Percentiles rank a stretch among this genome's conserved stretches.
Conservation (phyloP, 2,797 vertebrate genomes). For the Hemitrygon akajei region DNA sequence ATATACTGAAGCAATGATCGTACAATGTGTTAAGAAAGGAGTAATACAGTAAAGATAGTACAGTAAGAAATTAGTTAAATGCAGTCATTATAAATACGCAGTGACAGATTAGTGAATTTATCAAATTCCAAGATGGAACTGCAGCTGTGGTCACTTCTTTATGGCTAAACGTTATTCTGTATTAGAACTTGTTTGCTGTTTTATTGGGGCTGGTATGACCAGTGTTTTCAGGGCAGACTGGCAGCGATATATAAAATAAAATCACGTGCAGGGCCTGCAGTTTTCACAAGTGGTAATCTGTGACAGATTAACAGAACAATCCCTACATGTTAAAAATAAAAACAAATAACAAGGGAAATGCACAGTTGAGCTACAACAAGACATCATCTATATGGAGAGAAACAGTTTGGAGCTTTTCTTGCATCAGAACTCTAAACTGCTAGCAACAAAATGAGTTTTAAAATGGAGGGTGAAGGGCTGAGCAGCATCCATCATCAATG, state of each 20-base stretch:
- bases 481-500: too few species aligned
- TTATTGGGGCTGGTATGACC: neutral
- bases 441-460: too few species aligned
- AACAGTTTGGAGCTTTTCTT: too few species aligned
- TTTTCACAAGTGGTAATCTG: neutral
- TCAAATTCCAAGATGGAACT: neutral
- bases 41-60: too few species aligned
- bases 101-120: neutral
- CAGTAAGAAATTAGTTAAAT: too few species aligned
- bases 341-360: too few species aligned
- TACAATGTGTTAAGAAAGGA: neutral
- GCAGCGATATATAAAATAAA: neutral
- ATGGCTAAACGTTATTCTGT: neutral
- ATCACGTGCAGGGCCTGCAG: neutral
- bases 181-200: neutral
- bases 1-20: neutral
- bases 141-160: neutral
- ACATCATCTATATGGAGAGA: too few species aligned
- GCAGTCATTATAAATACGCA: neutral
- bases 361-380: too few species aligned
- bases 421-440: too few species aligned
- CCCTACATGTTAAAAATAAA: neutral
- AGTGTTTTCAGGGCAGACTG: neutral
- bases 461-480: too few species aligned
- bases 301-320: neutral